These are phyloP conservation scores for Diaperis boleti DNA, from an alignment of 2,888 invertebrate species.

Conservation along the genomic window DNA sequence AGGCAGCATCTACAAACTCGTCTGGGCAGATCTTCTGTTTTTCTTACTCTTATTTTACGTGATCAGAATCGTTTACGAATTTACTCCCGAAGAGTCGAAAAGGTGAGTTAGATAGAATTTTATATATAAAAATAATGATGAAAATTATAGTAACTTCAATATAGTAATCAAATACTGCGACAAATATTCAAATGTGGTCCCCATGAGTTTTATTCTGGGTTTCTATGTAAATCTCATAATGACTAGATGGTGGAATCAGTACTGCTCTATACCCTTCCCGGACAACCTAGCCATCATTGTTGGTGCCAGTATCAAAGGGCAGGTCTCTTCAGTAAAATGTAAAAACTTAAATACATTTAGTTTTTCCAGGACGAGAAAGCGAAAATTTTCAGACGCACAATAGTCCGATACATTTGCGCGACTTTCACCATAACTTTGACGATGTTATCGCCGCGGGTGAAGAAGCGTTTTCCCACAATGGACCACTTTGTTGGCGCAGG, in stretches of 20 bases:
- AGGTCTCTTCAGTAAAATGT: too few relatives aligned
- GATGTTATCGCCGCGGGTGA: conserved; percentile 87
- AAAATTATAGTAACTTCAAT: conserved; percentile 76
- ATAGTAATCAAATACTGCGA: conserved; percentile 85
- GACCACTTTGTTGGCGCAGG: conserved; percentile 87
- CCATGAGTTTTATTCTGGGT: conserved; percentile 92
- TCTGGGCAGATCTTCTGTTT: conserved; percentile 88
- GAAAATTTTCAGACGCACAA: conserved; percentile 81
- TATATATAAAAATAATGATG: conserved; percentile 18
- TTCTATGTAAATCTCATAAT: conserved; percentile 95
- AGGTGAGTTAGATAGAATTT: not conserved
- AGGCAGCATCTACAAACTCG: conserved; percentile 94
- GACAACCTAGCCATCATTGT: conserved; percentile 86
- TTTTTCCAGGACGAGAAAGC: conserved; percentile 77
- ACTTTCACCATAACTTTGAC: conserved; percentile 86
- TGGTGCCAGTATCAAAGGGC: conserved; percentile 83
- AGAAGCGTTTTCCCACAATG: conserved; percentile 88
- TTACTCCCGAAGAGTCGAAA: conserved; percentile 70
- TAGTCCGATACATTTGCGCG: conserved; percentile 84
- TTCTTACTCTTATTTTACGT: conserved; percentile 84
- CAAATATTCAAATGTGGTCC: conserved; percentile 86
- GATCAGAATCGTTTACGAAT: conserved; percentile 83
- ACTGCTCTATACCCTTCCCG: conserved; percentile 84
- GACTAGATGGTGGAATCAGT: conserved; percentile 92
- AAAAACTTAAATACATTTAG: not conserved